These are phyloP conservation scores for Trichoplax adhaerens DNA, from an alignment of 37 sponge, comb jelly and placozoan species.

Conservation along the genomic window DNA sequence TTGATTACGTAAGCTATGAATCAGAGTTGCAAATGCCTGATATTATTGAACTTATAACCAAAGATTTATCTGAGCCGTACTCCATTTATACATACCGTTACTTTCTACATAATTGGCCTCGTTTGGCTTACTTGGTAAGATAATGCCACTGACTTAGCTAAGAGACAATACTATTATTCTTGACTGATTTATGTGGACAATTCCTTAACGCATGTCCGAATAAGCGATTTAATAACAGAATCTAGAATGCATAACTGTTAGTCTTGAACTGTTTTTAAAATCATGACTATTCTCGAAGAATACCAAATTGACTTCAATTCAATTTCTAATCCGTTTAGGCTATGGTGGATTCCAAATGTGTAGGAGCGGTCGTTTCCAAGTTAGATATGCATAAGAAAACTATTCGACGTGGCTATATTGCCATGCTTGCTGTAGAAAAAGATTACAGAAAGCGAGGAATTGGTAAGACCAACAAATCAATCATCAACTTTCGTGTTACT, in stretches of 20 bases:
- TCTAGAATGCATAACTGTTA: too few relatives aligned
- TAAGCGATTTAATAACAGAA: too few relatives aligned
- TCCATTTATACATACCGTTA: slow-evolving; percentile 96
- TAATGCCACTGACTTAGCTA: not conserved
- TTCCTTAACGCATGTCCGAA: too few relatives aligned
- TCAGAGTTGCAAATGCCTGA: slow-evolving; percentile 65
- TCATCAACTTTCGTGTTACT: too few relatives aligned
- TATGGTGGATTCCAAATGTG: slow-evolving; percentile 28
- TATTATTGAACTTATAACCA: slow-evolving; percentile 80
- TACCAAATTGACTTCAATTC: too few relatives aligned
- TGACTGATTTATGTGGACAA: too few relatives aligned
- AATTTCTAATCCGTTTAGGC: slow-evolving; percentile 24
- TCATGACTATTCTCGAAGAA: too few relatives aligned
- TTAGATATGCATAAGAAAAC: slow-evolving; percentile 40
- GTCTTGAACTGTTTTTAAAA: too few relatives aligned
- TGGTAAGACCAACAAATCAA: slow-evolving; percentile 22
- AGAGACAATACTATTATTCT: too few relatives aligned
- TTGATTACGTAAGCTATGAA: slow-evolving; percentile 37
- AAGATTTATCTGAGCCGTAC: slow-evolving; percentile 89
- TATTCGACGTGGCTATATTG: slow-evolving; percentile 82
- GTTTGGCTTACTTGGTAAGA: slow-evolving; percentile 60
- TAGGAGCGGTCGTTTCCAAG: slow-evolving; percentile 95
- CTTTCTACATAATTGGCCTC: slow-evolving; percentile 96
- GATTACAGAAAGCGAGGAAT: slow-evolving; percentile 64
- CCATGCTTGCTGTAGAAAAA: slow-evolving; percentile 91